Base-by-base conservation (phyloP, 1,140 invertebrate species). In the Trachelipus rathkii region DNA sequence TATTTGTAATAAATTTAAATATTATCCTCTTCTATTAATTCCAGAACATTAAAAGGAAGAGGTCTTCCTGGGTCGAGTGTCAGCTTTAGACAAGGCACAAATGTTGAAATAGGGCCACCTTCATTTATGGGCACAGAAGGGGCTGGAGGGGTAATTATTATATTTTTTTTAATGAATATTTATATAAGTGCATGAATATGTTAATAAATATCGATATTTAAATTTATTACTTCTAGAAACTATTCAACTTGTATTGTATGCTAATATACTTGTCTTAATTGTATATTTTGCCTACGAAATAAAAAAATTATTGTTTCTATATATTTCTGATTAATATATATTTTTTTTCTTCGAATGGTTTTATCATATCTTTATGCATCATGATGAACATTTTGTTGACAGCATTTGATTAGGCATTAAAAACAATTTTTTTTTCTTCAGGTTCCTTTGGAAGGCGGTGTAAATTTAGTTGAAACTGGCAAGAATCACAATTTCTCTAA, bases 61-160 rank as follows among this genome's bases (percentile, higher is more conserved):
- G 77, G 77, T 4, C 77, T 79, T 53, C 78, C 78, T 33, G 81
- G 81, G 46, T 82, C 93, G 33, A 93, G 94, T 84, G 95, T 93
- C 83, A 95, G 96, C n/a, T 97, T 97, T 88, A 88, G 95, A 60
- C 93, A 94, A 84, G 95, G 95, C 71, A 95, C 93, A 44, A 97
- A 96, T 84, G 94, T 96, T 44, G 94, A 96, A 85, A 96, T 97
- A 86, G 91, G 90, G 76, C 87, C 89, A 45, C 87, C 89, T 66
- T 86, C 87, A 21, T 89, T 89, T 81, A 87, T 86, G 69, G 87
- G 85, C 46, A 86, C 86, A 75, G 83, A 85, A 45, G 72, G 71
- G 70, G 80, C 73, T 44, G 82, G 79, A 73, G 84, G 83, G 76
- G 85, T 85, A 83, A 84, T 78, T 79, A 60, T 50, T 19, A 24